These are phyloP conservation scores for Holotrichia oblita DNA, from an alignment of 1,140 invertebrate species.

Conservation along the genomic window DNA sequence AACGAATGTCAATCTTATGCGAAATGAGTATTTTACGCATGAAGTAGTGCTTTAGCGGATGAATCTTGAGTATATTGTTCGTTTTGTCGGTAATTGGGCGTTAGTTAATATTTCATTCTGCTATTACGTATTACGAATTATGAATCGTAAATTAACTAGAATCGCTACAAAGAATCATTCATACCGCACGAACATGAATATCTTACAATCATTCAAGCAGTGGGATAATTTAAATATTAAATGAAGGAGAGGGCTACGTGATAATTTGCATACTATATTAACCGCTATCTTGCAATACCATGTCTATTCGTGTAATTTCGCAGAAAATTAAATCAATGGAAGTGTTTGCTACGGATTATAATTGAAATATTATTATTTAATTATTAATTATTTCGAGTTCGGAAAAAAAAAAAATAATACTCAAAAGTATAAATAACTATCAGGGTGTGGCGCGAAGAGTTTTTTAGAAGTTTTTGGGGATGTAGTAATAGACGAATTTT, in stretches of 20 bases:
- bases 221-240: conserved; percentile 35
- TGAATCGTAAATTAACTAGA: conserved; percentile 28
- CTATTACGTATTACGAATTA: conserved; percentile 11
- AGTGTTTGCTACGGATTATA: not conserved
- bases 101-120: not conserved
- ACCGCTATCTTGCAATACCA: not conserved
- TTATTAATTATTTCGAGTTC: not conserved
- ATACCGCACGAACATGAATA: conserved; percentile 18
- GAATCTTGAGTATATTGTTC: not conserved
- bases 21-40: not conserved
- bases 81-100: not conserved
- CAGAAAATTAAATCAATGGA: conserved; percentile 13
- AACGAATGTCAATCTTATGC: not conserved
- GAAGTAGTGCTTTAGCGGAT: not conserved
- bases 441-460: too few species aligned
- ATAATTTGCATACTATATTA: conserved; percentile 33
- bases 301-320: not conserved
- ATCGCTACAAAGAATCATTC: conserved; percentile 18
- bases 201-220: conserved; percentile 24
- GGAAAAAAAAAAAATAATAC: not conserved
- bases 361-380: not conserved
- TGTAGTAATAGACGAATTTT: too few species aligned
- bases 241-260: not conserved
- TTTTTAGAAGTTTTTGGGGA: too few species aligned
- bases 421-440: too few species aligned